Conservation (phyloP, 2,888 invertebrate species). For the Taenaris catops region DNA sequence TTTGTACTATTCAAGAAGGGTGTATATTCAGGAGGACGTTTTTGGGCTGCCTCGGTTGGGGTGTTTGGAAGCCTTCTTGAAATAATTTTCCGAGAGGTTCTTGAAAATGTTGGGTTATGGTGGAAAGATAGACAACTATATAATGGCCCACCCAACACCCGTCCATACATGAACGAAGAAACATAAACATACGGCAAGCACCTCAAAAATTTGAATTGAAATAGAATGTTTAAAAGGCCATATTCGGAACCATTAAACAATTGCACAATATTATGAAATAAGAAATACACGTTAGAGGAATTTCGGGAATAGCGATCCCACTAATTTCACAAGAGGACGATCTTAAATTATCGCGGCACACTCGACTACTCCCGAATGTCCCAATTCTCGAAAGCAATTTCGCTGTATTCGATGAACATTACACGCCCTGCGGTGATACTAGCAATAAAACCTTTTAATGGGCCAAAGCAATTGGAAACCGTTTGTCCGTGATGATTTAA, state of each 20-base stretch:
- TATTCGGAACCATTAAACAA: slow-evolving; percentile 3
- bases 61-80: too few species aligned
- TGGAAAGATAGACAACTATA: too few species aligned
- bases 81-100: too few species aligned
- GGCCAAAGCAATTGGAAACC: slow-evolving; percentile 36
- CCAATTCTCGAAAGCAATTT: slow-evolving; percentile 37
- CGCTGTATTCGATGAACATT: slow-evolving; percentile 33
- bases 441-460: slow-evolving; percentile 37
- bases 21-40: too few species aligned
- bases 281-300: slow-evolving; percentile 3
- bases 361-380: slow-evolving; percentile 20
- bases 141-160: too few species aligned
- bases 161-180: too few species aligned
- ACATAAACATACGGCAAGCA: too few species aligned
- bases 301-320: slow-evolving; percentile 7
- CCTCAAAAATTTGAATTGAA: too few species aligned
- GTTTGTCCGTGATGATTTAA: slow-evolving; percentile 37
- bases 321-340: slow-evolving; percentile 21
- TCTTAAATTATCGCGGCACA: slow-evolving; percentile 22
- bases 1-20: too few species aligned
- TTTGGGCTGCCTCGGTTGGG: too few species aligned
- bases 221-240: too few species aligned
- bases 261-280: not conserved
- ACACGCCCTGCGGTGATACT: slow-evolving; percentile 29
- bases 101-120: too few species aligned